Evolutionary conservation across 2,113 vertebrate species (phyloP), one percentile per base, ranked within the genome.

Genomic region (Ancistrus triradiatus): DNA sequence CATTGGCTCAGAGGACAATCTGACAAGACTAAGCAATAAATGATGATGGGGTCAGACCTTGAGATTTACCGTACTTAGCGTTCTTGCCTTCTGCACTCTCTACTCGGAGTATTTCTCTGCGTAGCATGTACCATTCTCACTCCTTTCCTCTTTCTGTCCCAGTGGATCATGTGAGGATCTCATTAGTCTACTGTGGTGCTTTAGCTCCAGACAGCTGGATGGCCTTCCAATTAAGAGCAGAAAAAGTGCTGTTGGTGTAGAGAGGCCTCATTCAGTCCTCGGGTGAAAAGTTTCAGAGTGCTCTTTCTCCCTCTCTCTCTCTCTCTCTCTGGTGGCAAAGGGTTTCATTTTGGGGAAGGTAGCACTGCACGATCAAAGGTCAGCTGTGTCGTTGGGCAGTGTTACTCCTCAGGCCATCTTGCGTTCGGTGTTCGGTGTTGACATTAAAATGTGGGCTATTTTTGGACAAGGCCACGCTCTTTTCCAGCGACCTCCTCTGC

Each of bases 381-480:
- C 81, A 78, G 62, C 55, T 24, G 31, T 82, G 83, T 82, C 72
- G 79, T 79, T 25, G 66, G 81, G 78, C 76, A 47, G 78, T 79
- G 70, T 64, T 74, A 74, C 69, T 68, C 69, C 65, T 72, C 76
- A 64, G 78, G 76, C 83, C 77, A 74, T 78, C 81, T 75, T 46
- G 68, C 24, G 40, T 31, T 33, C 60, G 73, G 42, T 11, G 58
- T 60, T 67, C 61, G 46, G 70, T 33, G 4, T 7, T 78, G 77
- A 82, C 79, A 84, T 84, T 80, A 79, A 81, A 78, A 82, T 75
- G 67, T 37, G 74, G 71, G 77, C 38, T 74, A 81, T 84, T 84
- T 73, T 62, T 68, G 84, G 78, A 82, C 75, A 22, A 27, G 25
- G 38, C n/a, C 51, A 51, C 31, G 14, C 78, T 76, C 56, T 80